Percentiles rank a stretch among this genome's conserved stretches.
These are phyloP conservation scores for Geopemphigus sp. DNA, from an alignment of 1,140 invertebrate species.

Conservation along the genomic window DNA sequence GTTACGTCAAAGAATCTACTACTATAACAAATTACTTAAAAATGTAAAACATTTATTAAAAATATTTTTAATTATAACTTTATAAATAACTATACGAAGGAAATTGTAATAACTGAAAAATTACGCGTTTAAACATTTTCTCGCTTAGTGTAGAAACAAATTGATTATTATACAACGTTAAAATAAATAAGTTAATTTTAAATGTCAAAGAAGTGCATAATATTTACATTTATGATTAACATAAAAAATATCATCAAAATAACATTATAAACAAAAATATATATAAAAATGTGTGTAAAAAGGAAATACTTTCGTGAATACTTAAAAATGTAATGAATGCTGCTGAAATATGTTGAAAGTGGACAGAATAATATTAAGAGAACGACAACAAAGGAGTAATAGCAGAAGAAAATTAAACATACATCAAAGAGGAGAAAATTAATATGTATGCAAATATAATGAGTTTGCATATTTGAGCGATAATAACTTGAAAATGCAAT, in stretches of 20 bases:
- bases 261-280: neutral
- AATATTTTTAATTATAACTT: too few species aligned
- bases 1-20: too few species aligned
- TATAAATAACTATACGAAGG: too few species aligned
- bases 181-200: neutral
- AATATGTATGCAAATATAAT: neutral
- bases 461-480: neutral
- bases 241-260: neutral
- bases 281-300: neutral
- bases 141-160: neutral
- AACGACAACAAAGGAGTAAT: neutral
- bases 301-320: slow-evolving; percentile 24
- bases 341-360: neutral
- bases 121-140: too few species aligned
- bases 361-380: neutral
- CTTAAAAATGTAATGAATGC: slow-evolving; percentile 8
- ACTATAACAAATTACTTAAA: too few species aligned
- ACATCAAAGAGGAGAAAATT: slow-evolving; percentile 21
- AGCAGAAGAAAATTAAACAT: slow-evolving; percentile 18
- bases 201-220: slow-evolving; percentile 2
- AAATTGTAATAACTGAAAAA: too few species aligned
- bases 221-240: neutral
- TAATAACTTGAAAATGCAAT: neutral
- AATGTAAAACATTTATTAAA: too few species aligned
- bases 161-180: neutral